phyloP scores from a whole-genome alignment of 1,140 invertebrate species.

The Drosophila setifemur region DNA sequence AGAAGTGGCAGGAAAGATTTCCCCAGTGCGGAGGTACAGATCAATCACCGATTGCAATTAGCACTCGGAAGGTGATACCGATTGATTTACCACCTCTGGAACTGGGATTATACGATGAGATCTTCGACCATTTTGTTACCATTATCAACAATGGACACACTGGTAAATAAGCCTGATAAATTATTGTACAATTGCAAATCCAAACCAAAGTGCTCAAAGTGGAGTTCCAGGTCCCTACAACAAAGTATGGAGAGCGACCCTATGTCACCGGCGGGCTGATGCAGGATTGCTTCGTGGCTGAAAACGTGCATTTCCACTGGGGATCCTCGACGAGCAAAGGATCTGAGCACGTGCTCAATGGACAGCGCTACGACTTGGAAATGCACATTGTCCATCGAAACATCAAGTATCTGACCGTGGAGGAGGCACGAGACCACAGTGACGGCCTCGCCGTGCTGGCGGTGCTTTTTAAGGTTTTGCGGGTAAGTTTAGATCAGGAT shows the following conservation, averaged over 20 bases:
- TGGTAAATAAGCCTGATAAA: conserved; percentile 11
- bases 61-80: conserved; percentile 33
- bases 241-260: conserved; percentile 35
- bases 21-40: conserved; percentile 39
- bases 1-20: conserved; percentile 31
- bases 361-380: conserved; percentile 88
- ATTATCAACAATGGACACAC: conserved; percentile 62
- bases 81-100: conserved; percentile 44
- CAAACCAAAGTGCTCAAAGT: too few species aligned
- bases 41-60: conserved; percentile 60
- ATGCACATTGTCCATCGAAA: conserved; percentile 95
- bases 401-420: conserved; percentile 85
- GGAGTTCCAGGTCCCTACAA: conserved; percentile 53
- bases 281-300: conserved; percentile 81
- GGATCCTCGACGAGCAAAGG: conserved; percentile 83
- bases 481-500: conserved; percentile 64
- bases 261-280: conserved; percentile 57
- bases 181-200: too few species aligned
- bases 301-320: conserved; percentile 84
- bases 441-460: conserved; percentile 92
- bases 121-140: conserved; percentile 43
- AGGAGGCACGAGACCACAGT: conserved; percentile 85
- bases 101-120: conserved; percentile 49
- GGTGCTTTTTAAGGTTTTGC: conserved; percentile 90
- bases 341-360: conserved; percentile 84